Base-by-base conservation (phyloP, 2,888 invertebrate genomes). In the Emmelina monodactyla region DNA sequence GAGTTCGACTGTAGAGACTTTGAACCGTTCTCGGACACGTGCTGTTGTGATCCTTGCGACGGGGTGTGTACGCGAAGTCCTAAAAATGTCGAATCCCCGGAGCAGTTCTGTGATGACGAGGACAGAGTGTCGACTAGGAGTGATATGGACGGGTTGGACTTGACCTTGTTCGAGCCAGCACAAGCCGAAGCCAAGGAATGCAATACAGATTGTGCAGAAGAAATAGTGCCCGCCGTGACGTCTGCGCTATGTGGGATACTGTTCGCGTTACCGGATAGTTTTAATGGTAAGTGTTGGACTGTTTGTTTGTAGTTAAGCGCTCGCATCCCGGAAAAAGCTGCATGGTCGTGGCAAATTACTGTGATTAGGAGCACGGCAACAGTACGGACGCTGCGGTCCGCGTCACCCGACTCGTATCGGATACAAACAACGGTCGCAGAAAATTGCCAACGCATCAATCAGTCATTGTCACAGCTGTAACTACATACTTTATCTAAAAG, bases 101-200 rank as follows among this genome's bases (percentile, higher is more conserved):
- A 79, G 53, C 53, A 75, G 51, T 55, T 59, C 44, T 55, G 52
- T 37, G 63, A 58, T 19, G 75, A 79, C 22, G 76, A 72, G 32
- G 81, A 81, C 46, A 67, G 66, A 32, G 62, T 63, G 14, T 73
- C 82, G 33, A 64, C 76, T 31, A 61, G 79, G 19, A 81, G 81
- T 59, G 86, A 87, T 62, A 84, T 87, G 83, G 86, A 86, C 46
- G 86, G 86, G 42, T 71, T 87, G 47, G 87, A 87, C 66, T 70
- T 87, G 55, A 78, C 85, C 42, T 65, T 87, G 47, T 87, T 87
- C 60, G 87, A 87, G 58, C 85, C 85, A 32, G 85, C 85, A 33
- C 69, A 64, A 53, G 51, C 51, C 35, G 73, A 71, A 38, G 47
- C 49, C 16, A 59, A 55, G 37, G 64, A 62, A 42, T 55, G 57